phyloP scores from a whole-genome alignment of 1,140 invertebrate species.

The Contarinia nasturtii region DNA sequence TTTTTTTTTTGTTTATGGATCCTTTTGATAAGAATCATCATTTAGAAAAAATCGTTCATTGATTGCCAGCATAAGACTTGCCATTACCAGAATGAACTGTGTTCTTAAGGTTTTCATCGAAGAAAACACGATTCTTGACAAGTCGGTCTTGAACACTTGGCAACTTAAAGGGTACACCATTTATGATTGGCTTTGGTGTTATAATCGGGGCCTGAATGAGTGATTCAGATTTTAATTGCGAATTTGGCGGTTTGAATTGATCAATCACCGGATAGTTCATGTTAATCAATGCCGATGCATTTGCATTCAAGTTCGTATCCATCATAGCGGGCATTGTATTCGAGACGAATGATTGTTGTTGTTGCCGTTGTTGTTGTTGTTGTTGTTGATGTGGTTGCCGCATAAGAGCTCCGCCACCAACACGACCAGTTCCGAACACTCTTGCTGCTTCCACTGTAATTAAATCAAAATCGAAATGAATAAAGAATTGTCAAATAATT shows the following conservation, averaged over 20 bases:
- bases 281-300: not conserved
- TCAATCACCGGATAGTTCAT: not conserved
- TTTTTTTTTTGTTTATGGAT: no score
- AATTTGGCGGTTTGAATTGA: not conserved
- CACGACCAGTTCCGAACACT: slow-evolving; percentile 25
- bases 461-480: not conserved
- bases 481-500: not conserved
- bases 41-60: no score
- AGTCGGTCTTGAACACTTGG: no score
- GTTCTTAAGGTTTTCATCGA: no score
- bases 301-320: not conserved
- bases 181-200: no score
- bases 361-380: not conserved
- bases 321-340: not conserved
- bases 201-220: no score
- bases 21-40: no score
- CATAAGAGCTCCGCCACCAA: slow-evolving; percentile 23
- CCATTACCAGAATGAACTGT: no score
- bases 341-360: not conserved
- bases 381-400: not conserved
- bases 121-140: no score
- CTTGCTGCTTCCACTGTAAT: slow-evolving; percentile 23
- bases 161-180: no score
- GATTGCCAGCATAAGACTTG: no score
- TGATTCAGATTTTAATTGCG: not conserved